phyloP scores from a whole-genome alignment of 2,113 vertebrate genomes.

The Trochalopteron elliotii region DNA sequence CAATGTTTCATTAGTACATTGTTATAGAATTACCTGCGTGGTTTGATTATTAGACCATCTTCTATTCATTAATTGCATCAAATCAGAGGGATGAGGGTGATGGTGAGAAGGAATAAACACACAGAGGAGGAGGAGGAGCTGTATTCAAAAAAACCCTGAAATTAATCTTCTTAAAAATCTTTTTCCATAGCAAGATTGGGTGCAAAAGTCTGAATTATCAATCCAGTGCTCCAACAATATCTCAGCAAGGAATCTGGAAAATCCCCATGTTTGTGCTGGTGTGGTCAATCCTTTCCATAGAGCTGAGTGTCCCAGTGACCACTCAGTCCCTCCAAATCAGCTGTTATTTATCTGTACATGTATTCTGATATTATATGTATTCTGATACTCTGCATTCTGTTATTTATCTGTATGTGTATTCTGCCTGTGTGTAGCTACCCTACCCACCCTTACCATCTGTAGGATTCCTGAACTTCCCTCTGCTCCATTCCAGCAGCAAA shows the following conservation, averaged over 20 bases:
- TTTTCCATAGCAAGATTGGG: background rate
- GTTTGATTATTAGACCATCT: background rate
- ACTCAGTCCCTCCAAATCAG: background rate
- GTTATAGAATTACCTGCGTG: background rate
- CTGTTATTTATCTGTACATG: background rate
- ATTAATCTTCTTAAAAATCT: background rate
- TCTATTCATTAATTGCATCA: background rate
- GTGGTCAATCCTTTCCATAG: background rate
- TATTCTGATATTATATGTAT: too few species aligned
- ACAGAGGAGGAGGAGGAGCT: background rate
- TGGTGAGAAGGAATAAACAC: background rate
- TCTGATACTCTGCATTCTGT: background rate
- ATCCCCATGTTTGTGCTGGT: background rate
- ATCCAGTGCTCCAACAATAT: background rate
- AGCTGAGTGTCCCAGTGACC: accelerated
- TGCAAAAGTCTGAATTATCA: background rate
- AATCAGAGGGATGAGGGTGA: background rate
- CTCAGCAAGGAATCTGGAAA: background rate
- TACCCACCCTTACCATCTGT: background rate
- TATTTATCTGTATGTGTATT: background rate
- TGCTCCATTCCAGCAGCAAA: background rate
- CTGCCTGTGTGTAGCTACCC: background rate
- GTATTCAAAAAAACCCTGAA: background rate
- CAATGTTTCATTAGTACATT: background rate
- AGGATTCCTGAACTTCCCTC: background rate